Base-by-base conservation (phyloP, 2,888 invertebrate species). In the Ctenicera cuprea region DNA sequence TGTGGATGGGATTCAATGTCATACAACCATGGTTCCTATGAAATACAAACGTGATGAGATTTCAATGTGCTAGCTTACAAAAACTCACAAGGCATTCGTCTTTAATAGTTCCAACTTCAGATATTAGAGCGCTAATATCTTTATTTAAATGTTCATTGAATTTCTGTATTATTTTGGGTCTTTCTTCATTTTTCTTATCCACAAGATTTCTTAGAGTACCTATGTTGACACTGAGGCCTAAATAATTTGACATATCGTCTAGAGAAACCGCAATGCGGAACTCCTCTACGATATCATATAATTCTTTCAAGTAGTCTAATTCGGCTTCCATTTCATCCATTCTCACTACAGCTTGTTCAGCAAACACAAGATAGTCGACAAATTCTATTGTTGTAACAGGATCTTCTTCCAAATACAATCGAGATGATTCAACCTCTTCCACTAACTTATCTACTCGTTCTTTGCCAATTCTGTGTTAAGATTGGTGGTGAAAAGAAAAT, bases 201-300 rank as follows among this genome's bases (percentile, higher is more conserved):
- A 96, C 91, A 38, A 91, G 89, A 61, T 93, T 92, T 57, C 93
- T 89, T 4, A 95, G 83, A 2, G 89, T 89, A 1, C 91, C 90
- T 74, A 93, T 87, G 12, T 90, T 87, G 12, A 91, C 90, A 79
- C 92, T 91, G 57, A 93, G 86, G n/a, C 91, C 90, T 89, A 85
- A 77, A 83, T 91, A 93, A 75, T 90, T 90, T 4, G 89, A 88
- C 87, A 90, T 89, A 77, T 95, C 95, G 64, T 95, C 94, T 0
- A 92, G 90, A 0, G 93, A 91, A 63, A 94, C 91, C 0, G 90
- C 89, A 70, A 97, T 94, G 26, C 89, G 87, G 84, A 92, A 96
- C 82, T 95, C 93, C 71, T 95, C 94, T 87, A 95, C 94, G 3
- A 96, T 89, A 77, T 96, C 94, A 83, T 96, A 94, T 71, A 96